Conservation (phyloP, 2,797 vertebrate species). For the Pseudopleuronectes americanus region DNA sequence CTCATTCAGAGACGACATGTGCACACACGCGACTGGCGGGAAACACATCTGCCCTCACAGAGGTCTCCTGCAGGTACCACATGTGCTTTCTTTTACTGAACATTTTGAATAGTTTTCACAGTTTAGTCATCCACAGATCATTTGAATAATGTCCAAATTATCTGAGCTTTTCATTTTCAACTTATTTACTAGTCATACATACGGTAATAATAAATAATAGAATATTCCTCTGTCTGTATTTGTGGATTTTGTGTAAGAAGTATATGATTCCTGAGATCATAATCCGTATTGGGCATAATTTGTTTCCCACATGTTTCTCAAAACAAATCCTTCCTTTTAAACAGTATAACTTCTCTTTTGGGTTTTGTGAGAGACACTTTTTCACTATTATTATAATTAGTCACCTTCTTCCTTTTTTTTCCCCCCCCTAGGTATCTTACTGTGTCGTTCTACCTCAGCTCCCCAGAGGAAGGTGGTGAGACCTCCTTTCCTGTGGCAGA, state of each 20-base stretch:
- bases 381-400: background rate
- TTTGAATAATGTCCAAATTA: no score
- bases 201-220: background rate
- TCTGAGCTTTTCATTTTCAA: background rate
- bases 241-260: background rate
- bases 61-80: slow-evolving; percentile 80
- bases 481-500: slow-evolving; percentile 95
- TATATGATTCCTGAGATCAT: background rate
- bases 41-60: slow-evolving; percentile 83
- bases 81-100: background rate
- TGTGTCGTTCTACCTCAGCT: slow-evolving; percentile 92
- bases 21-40: slow-evolving; percentile 91
- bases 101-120: background rate
- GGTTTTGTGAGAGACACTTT: background rate
- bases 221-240: background rate
- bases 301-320: background rate
- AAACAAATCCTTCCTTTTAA: background rate
- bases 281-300: background rate
- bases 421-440: slow-evolving; percentile 95
- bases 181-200: background rate
- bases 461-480: slow-evolving; percentile 92
- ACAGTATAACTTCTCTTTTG: background rate
- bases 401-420: background rate
- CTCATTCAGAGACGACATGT: slow-evolving; percentile 89
- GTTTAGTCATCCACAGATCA: background rate